These are phyloP conservation scores for Heliconius hermathena DNA, from an alignment of 1,140 invertebrate species.

Conservation along the genomic window DNA sequence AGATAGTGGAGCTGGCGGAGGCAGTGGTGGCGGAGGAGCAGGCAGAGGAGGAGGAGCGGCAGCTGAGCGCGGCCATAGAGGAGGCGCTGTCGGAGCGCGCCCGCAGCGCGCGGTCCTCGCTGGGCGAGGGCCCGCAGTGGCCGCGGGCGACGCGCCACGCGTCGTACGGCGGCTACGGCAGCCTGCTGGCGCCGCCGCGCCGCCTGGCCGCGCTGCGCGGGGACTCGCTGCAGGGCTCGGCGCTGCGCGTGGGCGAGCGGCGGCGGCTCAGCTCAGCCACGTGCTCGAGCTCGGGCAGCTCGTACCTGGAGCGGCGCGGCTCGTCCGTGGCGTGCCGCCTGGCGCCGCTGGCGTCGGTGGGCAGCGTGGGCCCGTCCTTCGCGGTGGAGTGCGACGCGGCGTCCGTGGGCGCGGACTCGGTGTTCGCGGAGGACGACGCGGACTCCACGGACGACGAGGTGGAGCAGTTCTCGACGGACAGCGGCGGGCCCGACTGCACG, in stretches of 20 bases:
- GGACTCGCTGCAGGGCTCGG: constrained; percentile 81
- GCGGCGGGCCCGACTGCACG: constrained; percentile 81
- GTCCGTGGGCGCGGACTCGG: constrained; percentile 88
- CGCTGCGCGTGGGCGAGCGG: constrained; percentile 81
- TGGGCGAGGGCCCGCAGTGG: constrained; percentile 78
- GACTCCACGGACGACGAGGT: constrained; percentile 91
- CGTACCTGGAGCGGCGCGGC: constrained; percentile 89
- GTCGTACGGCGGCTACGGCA: constrained; percentile 87
- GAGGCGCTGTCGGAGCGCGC: constrained; percentile 83
- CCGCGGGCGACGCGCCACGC: constrained; percentile 84
- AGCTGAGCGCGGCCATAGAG: constrained; percentile 87
- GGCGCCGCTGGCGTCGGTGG: constrained; percentile 89
- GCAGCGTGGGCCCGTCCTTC: constrained; percentile 86
- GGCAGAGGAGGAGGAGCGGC: constrained; percentile 87
- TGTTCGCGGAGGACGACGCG: constrained; percentile 86
- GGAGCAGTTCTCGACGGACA: constrained; percentile 90
- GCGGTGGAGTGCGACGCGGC: constrained; percentile 86
- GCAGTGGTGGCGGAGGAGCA: constrained; percentile 88
- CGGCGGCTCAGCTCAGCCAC: constrained; percentile 89
- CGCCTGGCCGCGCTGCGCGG: constrained; percentile 81
- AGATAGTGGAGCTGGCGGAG: constrained; percentile 85
- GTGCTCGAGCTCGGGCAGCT: constrained; percentile 90
- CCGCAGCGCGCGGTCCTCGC: constrained; percentile 67
- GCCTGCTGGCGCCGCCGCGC: constrained; percentile 85
- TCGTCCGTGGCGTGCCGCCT: constrained; percentile 87